Evolutionary conservation across 2,113 vertebrate genomes (phyloP).

Genomic region (Ceyx margarethae): DNA sequence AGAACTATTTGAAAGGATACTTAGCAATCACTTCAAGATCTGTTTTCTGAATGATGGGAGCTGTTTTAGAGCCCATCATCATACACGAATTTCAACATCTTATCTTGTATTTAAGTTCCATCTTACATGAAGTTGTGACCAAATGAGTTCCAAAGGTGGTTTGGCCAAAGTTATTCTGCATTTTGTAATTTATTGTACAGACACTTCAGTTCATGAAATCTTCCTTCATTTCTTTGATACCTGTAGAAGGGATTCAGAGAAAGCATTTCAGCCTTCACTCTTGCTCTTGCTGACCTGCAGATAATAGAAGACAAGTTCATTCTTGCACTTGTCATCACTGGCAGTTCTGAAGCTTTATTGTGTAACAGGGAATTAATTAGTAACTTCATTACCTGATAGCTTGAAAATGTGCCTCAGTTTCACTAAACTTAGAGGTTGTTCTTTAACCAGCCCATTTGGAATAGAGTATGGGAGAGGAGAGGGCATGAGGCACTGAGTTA

Average conservation of each 20-base stretch:
- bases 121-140: not conserved
- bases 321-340: not conserved
- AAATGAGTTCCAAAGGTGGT: not conserved
- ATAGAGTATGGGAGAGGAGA: not conserved
- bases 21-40: not conserved
- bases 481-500: not conserved
- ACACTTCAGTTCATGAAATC: not conserved
- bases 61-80: not conserved
- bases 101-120: not conserved
- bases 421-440: not conserved
- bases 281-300: not conserved
- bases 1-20: not conserved
- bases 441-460: conserved; percentile 15
- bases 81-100: not conserved
- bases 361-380: conserved; percentile 11
- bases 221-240: not conserved
- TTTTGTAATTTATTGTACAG: not conserved
- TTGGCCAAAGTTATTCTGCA: not conserved
- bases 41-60: not conserved
- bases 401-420: not conserved
- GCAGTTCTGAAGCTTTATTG: not conserved
- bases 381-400: conserved; percentile 3
- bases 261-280: not conserved
- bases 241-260: not conserved
- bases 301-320: not conserved